A percentile compares a stretch with the other conserved stretches of the same genome.
phyloP scores from a whole-genome alignment of 2,113 vertebrate species.

The Cyprinodon tularosa region DNA sequence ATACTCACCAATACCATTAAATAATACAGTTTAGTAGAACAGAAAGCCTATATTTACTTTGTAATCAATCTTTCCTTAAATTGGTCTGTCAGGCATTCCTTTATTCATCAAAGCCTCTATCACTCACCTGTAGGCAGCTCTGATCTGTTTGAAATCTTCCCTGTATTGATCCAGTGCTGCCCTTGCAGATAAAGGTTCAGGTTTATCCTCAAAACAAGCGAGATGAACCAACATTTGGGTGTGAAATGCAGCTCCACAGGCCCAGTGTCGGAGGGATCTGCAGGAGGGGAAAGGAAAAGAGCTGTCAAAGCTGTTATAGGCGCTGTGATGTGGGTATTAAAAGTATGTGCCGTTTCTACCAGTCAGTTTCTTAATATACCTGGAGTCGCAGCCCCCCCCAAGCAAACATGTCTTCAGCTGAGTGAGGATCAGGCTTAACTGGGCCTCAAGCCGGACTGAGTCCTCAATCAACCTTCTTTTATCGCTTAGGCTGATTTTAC shows the following conservation, averaged over 20 bases:
- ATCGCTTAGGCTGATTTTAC: slow-evolving; percentile 64
- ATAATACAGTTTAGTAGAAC: background rate
- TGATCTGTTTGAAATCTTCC: slow-evolving; percentile 64
- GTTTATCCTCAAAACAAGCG: slow-evolving; percentile 49
- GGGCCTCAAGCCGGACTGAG: slow-evolving; percentile 60
- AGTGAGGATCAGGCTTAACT: slow-evolving; percentile 71
- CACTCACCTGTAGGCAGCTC: slow-evolving; percentile 68
- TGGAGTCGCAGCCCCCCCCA: slow-evolving; percentile 61
- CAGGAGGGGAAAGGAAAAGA: background rate
- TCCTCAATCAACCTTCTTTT: slow-evolving; percentile 59
- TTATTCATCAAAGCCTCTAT: background rate
- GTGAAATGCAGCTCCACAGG: slow-evolving; percentile 70
- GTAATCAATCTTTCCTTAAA: background rate
- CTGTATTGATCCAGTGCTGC: slow-evolving; percentile 66
- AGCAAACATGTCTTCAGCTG: slow-evolving; percentile 71
- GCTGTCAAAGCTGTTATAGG: background rate
- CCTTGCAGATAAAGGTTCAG: slow-evolving; percentile 51
- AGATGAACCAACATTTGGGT: slow-evolving; percentile 74
- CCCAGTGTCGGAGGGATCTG: slow-evolving; percentile 74
- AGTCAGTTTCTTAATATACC: slow-evolving; percentile 19
- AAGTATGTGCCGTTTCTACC: background rate
- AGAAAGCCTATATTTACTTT: background rate
- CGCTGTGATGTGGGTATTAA: background rate
- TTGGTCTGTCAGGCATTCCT: background rate
- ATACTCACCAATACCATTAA: background rate